These are phyloP conservation scores for Anhinga rufa DNA, from an alignment of 2,113 vertebrate species.

Conservation along the genomic window DNA sequence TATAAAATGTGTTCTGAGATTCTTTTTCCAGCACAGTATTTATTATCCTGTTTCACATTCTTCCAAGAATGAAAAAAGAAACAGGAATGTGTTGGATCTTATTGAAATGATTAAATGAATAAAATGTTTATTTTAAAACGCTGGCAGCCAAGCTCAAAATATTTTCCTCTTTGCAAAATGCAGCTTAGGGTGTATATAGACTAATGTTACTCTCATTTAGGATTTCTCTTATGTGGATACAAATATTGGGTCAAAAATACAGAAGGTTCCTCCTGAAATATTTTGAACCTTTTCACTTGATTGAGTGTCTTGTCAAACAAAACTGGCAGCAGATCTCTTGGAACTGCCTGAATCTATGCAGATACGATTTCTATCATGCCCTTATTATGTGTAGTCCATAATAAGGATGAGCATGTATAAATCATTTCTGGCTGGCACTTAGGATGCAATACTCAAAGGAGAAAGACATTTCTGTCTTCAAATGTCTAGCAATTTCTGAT, in stretches of 20 bases:
- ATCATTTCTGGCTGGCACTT: constrained; percentile 76
- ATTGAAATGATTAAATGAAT: constrained; percentile 8
- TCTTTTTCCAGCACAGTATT: not conserved
- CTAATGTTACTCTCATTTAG: constrained; percentile 61
- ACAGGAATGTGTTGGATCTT: not conserved
- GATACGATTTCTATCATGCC: constrained; percentile 80
- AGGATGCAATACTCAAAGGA: constrained; percentile 77
- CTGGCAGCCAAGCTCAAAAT: not conserved
- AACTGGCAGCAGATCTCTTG: constrained; percentile 76
- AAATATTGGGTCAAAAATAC: constrained; percentile 65
- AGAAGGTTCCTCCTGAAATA: constrained; percentile 69
- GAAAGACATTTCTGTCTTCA: constrained; percentile 73
- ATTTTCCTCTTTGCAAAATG: constrained; percentile 40
- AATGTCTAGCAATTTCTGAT: constrained; percentile 72
- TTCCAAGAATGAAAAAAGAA: not conserved
- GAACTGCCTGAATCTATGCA: constrained; percentile 81
- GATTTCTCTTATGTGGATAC: constrained; percentile 62
- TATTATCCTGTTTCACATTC: not conserved
- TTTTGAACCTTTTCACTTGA: constrained; percentile 76
- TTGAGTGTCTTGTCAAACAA: constrained; percentile 81
- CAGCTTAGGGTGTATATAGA: constrained; percentile 34
- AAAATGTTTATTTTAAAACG: not conserved
- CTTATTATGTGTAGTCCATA: constrained; percentile 81
- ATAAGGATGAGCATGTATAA: constrained; percentile 77
- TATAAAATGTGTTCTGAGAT: not conserved